A percentile compares a stretch with the other conserved stretches of the same genome.
phyloP scores from a whole-genome alignment of 2,888 invertebrate species.

The Scrobipalpa atriplicella region DNA sequence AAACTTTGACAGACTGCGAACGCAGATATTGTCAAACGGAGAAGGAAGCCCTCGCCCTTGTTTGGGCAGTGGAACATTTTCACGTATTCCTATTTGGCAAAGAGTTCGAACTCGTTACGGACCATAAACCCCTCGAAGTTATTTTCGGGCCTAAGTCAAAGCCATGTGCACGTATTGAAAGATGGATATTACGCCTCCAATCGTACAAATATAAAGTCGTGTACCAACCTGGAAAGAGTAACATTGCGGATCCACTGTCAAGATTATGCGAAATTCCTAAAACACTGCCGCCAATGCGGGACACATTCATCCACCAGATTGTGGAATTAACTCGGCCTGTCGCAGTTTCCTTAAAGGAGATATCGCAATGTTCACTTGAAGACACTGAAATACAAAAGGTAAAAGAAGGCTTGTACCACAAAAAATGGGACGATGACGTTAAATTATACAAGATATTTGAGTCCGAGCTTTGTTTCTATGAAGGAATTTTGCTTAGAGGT shows the following conservation, averaged over 20 bases:
- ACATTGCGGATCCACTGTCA: conserved; percentile 45
- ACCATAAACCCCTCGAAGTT: conserved; percentile 37
- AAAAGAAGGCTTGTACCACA: background rate
- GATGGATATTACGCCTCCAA: conserved; percentile 48
- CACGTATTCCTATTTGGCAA: conserved; percentile 38
- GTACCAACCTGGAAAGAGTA: conserved; percentile 43
- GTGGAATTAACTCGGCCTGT: background rate
- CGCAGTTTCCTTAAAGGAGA: background rate
- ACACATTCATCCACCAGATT: background rate
- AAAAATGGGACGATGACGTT: background rate
- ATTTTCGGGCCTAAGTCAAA: conserved; percentile 42
- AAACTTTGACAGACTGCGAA: conserved; percentile 40
- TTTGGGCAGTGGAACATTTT: conserved; percentile 42
- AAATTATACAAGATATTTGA: conserved; percentile 3
- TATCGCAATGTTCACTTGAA: background rate
- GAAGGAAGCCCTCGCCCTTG: conserved; percentile 44
- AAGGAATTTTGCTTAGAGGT: conserved; percentile 34
- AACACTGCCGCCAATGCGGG: background rate
- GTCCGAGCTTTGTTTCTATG: conserved; percentile 17
- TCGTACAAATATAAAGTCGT: conserved; percentile 41
- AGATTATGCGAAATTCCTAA: conserved; percentile 25
- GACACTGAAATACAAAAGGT: background rate
- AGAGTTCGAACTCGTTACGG: conserved; percentile 43
- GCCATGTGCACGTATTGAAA: conserved; percentile 46
- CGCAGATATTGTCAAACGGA: conserved; percentile 43